phyloP scores from a whole-genome alignment of 2,888 invertebrate species.

The Eurytoma adleriae region DNA sequence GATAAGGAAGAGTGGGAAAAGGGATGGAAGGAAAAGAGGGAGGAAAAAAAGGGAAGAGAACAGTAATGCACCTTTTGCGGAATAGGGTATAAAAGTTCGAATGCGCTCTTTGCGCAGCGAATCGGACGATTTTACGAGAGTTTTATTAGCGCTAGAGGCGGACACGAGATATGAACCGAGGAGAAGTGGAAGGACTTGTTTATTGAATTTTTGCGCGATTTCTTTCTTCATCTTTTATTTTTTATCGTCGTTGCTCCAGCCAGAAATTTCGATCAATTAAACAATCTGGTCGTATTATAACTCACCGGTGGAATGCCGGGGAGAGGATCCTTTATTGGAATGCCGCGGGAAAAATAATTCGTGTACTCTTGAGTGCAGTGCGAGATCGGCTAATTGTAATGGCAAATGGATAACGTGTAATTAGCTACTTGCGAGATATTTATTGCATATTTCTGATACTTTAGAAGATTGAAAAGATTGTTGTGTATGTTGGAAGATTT shows the following conservation, averaged over 20 bases:
- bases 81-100: conserved; percentile 12
- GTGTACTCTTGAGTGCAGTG: no score
- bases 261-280: no score
- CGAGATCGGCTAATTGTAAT: no score
- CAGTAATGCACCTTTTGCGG: conserved; percentile 22
- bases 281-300: no score
- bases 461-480: no score
- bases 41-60: conserved; percentile 9
- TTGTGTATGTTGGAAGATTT: no score
- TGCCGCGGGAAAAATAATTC: no score
- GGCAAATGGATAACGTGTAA: no score
- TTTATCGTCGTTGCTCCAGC: background rate
- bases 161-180: conserved; percentile 13
- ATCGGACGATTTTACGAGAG: conserved; percentile 18
- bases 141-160: conserved; percentile 19
- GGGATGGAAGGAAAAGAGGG: background rate
- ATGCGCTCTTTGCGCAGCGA: conserved; percentile 9
- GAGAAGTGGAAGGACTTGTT: conserved; percentile 13
- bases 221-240: background rate
- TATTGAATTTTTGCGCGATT: conserved; percentile 26
- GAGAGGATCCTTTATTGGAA: no score
- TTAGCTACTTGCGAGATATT: no score
- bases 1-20: background rate
- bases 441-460: no score
- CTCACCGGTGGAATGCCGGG: no score